phyloP scores from a whole-genome alignment of 2,888 invertebrate genomes.

The Apomyelois bistriatella region DNA sequence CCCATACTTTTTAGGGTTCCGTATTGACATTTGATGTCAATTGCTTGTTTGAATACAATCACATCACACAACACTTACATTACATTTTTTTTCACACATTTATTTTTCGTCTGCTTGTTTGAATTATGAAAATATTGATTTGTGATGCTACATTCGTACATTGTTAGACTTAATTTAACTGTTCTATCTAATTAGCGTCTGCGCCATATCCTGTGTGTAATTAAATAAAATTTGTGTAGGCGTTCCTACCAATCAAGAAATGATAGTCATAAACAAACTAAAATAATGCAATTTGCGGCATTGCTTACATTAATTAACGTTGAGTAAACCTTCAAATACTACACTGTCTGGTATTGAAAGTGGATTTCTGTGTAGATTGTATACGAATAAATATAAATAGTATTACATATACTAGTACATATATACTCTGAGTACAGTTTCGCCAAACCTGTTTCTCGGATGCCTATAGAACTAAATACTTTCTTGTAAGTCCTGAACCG shows the following conservation, averaged over 20 bases:
- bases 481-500: too few species aligned
- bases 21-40: too few species aligned
- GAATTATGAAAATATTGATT: too few species aligned
- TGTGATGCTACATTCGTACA: too few species aligned
- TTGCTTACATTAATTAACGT: conserved; percentile 26
- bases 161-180: not conserved
- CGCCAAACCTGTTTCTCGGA: conserved; percentile 34
- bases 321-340: conserved; percentile 36
- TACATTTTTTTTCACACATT: too few species aligned
- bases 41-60: too few species aligned
- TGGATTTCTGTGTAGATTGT: conserved; percentile 48
- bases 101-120: too few species aligned
- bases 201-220: conserved; percentile 6
- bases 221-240: conserved; percentile 2
- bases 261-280: conserved; percentile 5
- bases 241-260: conserved; percentile 1
- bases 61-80: too few species aligned
- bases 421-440: conserved; percentile 28
- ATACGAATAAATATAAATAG: conserved; percentile 25
- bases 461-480: too few species aligned
- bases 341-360: conserved; percentile 39
- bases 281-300: conserved; percentile 10
- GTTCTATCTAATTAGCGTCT: not conserved
- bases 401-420: conserved; percentile 25
- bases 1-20: too few species aligned